Evolutionary conservation across 2,113 vertebrate species (phyloP).

Genomic region (Ranitomeya variabilis): DNA sequence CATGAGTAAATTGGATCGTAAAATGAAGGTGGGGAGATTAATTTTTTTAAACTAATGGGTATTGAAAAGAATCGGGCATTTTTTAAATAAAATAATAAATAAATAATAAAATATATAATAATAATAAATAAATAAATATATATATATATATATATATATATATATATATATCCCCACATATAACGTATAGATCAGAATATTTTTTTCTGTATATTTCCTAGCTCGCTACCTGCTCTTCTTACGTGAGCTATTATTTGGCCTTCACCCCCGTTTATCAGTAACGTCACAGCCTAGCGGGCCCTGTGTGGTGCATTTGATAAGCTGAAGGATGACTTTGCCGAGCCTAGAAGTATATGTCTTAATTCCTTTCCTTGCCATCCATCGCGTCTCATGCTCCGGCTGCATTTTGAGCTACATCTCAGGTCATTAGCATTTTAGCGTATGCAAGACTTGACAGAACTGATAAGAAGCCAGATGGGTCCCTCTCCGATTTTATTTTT

Average conservation of each 20-base stretch:
- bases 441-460: conserved; percentile 84
- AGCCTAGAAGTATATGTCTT: conserved; percentile 1
- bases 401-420: conserved; percentile 82
- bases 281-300: conserved; percentile 31
- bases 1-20: background rate
- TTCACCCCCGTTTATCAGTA: conserved; percentile 28
- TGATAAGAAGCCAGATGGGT: conserved; percentile 88
- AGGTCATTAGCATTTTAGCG: conserved; percentile 92
- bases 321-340: conserved; percentile 1
- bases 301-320: conserved; percentile 8
- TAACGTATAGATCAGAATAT: background rate
- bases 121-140: background rate
- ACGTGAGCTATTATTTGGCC: background rate
- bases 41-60: too few species aligned
- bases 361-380: conserved; percentile 23
- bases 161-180: background rate
- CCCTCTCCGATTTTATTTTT: conserved; percentile 63
- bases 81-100: background rate
- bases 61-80: too few species aligned
- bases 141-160: background rate
- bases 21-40: background rate
- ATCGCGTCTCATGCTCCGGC: conserved; percentile 50
- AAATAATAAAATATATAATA: background rate
- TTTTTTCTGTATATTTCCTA: background rate
- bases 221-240: background rate